Evolutionary conservation across 2,797 vertebrate species (phyloP).

Genomic region (Ibycter americanus): DNA sequence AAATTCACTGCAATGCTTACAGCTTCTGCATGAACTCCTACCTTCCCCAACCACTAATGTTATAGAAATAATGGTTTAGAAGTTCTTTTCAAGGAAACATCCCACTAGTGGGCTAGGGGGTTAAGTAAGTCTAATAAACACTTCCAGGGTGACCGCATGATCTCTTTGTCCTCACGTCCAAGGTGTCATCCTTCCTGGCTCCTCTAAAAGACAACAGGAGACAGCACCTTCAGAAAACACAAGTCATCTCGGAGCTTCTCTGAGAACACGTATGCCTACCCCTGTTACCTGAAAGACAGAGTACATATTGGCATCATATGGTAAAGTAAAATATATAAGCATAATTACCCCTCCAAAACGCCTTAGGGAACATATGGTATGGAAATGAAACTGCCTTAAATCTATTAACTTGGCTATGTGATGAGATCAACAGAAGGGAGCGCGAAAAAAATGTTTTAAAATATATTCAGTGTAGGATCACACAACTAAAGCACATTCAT

Average conservation of each 20-base stretch:
- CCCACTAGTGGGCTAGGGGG: background rate
- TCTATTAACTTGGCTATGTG: background rate
- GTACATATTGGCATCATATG: background rate
- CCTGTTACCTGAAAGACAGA: background rate
- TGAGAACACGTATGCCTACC: background rate
- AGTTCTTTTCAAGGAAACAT: background rate
- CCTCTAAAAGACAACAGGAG: background rate
- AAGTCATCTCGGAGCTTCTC: background rate
- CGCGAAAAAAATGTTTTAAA: background rate
- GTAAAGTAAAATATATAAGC: background rate
- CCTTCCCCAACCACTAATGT: background rate
- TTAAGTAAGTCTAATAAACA: background rate
- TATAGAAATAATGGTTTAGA: background rate
- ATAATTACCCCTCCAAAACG: background rate
- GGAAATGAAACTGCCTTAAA: conserved; percentile 17
- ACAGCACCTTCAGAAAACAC: background rate
- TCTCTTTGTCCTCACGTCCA: background rate
- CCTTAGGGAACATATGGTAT: conserved; percentile 3
- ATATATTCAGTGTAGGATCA: conserved; percentile 1
- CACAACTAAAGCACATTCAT: conserved; percentile 21
- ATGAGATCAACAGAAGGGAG: conserved; percentile 49
- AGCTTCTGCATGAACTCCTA: background rate
- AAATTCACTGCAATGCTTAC: background rate
- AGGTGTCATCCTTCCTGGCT: background rate
- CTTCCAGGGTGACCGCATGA: background rate